Evolutionary conservation across 2,888 invertebrate genomes (phyloP).

Genomic region (Erannis defoliaria): DNA sequence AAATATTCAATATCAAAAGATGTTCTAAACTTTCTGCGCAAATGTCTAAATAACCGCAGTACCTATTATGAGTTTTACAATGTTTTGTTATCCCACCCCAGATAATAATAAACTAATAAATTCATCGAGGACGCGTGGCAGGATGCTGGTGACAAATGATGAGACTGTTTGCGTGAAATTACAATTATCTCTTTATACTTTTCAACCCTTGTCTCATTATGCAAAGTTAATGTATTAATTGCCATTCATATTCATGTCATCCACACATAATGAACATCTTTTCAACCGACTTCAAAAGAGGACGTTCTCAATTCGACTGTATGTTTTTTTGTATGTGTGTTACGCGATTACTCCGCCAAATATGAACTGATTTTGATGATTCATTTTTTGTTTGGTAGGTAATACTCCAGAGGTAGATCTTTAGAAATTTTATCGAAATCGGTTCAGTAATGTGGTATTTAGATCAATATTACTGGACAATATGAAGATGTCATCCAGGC

Average conservation of each 20-base stretch:
- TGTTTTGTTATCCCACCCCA: conserved; percentile 74
- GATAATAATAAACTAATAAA: conserved; percentile 82
- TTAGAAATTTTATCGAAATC: too few species aligned
- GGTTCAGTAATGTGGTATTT: too few species aligned
- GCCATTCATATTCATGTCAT: conserved; percentile 52
- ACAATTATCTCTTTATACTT: conserved; percentile 78
- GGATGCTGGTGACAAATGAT: conserved; percentile 86
- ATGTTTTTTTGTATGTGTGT: too few species aligned
- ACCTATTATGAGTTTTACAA: conserved; percentile 59
- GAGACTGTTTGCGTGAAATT: conserved; percentile 79
- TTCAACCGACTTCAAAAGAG: too few species aligned
- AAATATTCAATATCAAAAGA: not conserved
- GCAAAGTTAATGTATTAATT: conserved; percentile 75
- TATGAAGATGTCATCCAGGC: too few species aligned
- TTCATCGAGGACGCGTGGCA: conserved; percentile 78
- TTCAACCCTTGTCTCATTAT: conserved; percentile 77
- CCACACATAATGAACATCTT: conserved; percentile 24
- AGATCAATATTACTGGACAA: too few species aligned
- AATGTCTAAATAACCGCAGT: too few species aligned
- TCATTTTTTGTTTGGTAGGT: too few species aligned
- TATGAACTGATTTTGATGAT: too few species aligned
- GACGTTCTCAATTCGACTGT: too few species aligned
- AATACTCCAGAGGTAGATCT: too few species aligned
- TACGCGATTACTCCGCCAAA: too few species aligned
- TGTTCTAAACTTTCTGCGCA: not conserved